Conservation (phyloP, 2,113 vertebrate species). For the Notarius lentiginosus region DNA sequence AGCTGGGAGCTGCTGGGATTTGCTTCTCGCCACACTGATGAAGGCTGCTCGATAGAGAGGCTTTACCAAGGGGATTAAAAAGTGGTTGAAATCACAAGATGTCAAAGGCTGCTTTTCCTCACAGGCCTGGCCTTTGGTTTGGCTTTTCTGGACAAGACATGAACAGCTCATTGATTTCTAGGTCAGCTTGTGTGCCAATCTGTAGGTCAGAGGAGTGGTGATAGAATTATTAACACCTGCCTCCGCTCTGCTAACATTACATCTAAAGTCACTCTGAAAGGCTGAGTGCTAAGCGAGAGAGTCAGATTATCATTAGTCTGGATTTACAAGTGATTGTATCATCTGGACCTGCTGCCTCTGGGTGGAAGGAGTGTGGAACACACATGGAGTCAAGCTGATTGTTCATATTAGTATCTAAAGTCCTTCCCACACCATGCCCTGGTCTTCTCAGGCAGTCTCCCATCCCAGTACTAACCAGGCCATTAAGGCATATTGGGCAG, state of each 20-base stretch:
- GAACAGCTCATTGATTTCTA: neutral
- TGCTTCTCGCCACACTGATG: constrained; percentile 15
- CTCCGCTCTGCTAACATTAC: neutral
- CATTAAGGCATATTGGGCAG: no score
- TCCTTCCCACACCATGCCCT: no score
- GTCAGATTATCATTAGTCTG: neutral
- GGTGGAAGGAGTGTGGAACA: neutral
- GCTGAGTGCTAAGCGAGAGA: neutral
- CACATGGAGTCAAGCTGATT: neutral
- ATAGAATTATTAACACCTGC: constrained; percentile 30
- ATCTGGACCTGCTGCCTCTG: neutral
- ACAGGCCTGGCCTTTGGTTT: neutral
- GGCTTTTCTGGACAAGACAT: neutral
- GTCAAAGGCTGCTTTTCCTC: neutral
- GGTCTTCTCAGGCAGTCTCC: no score
- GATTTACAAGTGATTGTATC: neutral
- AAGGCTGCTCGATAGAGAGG: constrained; percentile 26
- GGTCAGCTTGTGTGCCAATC: neutral
- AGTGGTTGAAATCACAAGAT: neutral
- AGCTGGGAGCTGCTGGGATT: constrained; percentile 33
- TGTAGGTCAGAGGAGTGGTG: constrained; percentile 15
- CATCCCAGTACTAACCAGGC: no score
- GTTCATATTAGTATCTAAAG: neutral
- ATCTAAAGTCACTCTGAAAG: neutral
- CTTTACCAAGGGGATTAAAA: constrained; percentile 21